Base-by-base conservation (phyloP, 2,888 invertebrate genomes). In the Pandemis corylana region DNA sequence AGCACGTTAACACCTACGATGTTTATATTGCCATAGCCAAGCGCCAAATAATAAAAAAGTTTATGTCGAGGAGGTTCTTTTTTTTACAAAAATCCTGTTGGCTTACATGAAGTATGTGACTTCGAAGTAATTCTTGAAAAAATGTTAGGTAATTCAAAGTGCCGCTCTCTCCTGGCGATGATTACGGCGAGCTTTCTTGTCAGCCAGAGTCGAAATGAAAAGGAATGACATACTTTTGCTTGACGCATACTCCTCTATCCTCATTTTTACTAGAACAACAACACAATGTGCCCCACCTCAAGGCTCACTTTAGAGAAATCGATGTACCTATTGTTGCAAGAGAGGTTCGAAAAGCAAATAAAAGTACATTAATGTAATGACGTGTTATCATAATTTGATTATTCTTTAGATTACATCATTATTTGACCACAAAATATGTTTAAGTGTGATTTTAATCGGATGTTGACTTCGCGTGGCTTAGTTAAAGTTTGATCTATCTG, bases 181-280 rank as follows among this genome's bases (percentile, higher is more conserved):
- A 89, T 89, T 88, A 88, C 84, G 76, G 77, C 77, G 79, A 80
- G 87, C 86, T 87, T 88, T 89, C 83, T 87, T 85, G 80, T 78
- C 77, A 76, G 72, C 78, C 78, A 77, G 80, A 80, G 81, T 78
- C 72, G 71, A 80, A 78, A 77, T 80, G 83, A 85, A 86, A 87
- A 86, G 83, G 84, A 79, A 87, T 90, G 92, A 89, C 91, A 91
- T 78, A 90, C 87, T 89, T 91, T 90, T 81, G 68, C 76, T 74
- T 76, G 75, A 80, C 77, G 76, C 76, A 81, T 76, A 80, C 77
- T 59, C 75, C 56, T 75, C 59, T 77, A 72, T 79, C 82, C 83
- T 80, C 79, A 80, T 82, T 81, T 82, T 84, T 80, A 76, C 75
- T 77, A 75, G 67, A 68, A 76, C 65, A 20, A 73, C 65, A 20